Conservation (phyloP, 1,140 invertebrate species). For the Schlechtendalia chinensis region DNA sequence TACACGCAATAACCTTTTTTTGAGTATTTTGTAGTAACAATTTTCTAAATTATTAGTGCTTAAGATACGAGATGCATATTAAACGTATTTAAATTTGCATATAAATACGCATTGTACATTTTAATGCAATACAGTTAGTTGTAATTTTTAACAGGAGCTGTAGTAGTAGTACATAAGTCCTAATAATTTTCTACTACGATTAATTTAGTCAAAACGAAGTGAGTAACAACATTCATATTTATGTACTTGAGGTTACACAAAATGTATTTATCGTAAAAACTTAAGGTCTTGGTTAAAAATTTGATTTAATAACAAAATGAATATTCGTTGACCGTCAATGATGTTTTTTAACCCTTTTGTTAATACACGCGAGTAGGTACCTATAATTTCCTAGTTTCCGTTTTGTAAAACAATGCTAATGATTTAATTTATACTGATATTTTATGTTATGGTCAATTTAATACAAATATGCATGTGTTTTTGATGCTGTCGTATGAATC, state of each 20-base stretch:
- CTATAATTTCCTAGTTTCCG: constrained; percentile 8
- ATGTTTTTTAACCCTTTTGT: background rate
- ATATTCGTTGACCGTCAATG: background rate
- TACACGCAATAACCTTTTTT: background rate
- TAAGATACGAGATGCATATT: constrained; percentile 12
- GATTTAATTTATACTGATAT: background rate
- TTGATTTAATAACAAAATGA: too few species aligned
- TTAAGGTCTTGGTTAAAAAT: too few species aligned
- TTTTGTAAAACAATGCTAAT: background rate
- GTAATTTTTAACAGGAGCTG: constrained; percentile 2
- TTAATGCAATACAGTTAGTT: background rate
- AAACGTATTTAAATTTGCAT: constrained; percentile 3
- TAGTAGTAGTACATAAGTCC: too few species aligned
- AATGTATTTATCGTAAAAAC: too few species aligned
- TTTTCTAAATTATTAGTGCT: constrained; percentile 25
- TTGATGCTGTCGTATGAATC: background rate
- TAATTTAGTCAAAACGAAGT: too few species aligned
- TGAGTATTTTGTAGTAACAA: background rate
- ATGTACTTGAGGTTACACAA: too few species aligned
- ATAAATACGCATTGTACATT: background rate
- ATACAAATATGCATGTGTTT: background rate
- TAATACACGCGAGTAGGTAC: too few species aligned
- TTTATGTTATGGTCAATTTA: background rate
- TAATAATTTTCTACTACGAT: too few species aligned
- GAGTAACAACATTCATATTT: too few species aligned